Percentiles rank a stretch among this genome's conserved stretches.
phyloP scores from a whole-genome alignment of 2,797 vertebrate species.

The Harpagifer antarcticus region DNA sequence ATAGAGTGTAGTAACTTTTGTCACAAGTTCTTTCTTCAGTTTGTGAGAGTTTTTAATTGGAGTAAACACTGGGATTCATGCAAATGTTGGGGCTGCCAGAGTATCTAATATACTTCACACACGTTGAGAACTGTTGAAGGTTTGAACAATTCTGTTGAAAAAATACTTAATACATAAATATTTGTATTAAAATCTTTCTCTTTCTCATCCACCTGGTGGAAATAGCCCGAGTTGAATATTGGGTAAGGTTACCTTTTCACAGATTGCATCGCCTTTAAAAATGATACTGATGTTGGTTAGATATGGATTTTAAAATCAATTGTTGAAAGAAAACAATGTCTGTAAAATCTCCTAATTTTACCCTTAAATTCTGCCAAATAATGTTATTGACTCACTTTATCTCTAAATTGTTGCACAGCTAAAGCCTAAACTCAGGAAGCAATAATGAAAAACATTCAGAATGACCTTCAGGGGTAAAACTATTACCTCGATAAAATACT shows the following conservation, averaged over 20 bases:
- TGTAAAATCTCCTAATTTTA: slow-evolving; percentile 3
- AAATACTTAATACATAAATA: not conserved
- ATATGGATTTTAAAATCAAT: slow-evolving; percentile 15
- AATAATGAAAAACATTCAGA: slow-evolving; percentile 63
- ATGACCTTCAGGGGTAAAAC: slow-evolving; percentile 69
- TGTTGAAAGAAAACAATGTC: not conserved
- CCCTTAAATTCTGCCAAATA: not conserved
- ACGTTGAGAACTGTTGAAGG: not conserved
- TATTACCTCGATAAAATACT: slow-evolving; percentile 72
- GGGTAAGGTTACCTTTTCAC: slow-evolving; percentile 8
- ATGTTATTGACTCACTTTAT: slow-evolving; percentile 16
- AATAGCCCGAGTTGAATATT: not conserved
- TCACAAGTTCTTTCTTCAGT: slow-evolving; percentile 5
- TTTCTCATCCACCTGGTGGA: slow-evolving; percentile 9
- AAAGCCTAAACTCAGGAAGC: slow-evolving; percentile 31
- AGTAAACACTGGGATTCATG: slow-evolving; percentile 32
- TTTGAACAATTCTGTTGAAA: not conserved
- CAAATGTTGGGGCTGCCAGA: slow-evolving; percentile 22
- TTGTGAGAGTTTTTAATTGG: slow-evolving; percentile 33
- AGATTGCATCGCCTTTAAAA: not conserved
- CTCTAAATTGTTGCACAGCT: slow-evolving; percentile 18
- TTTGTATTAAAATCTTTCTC: not conserved
- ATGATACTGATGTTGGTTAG: slow-evolving; percentile 9
- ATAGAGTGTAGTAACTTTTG: slow-evolving; percentile 14
- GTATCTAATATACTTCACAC: slow-evolving; percentile 17